Evolutionary conservation across 1,140 invertebrate genomes (phyloP), one percentile per base, ranked within the genome.

Genomic region (Antheraea pernyi): DNA sequence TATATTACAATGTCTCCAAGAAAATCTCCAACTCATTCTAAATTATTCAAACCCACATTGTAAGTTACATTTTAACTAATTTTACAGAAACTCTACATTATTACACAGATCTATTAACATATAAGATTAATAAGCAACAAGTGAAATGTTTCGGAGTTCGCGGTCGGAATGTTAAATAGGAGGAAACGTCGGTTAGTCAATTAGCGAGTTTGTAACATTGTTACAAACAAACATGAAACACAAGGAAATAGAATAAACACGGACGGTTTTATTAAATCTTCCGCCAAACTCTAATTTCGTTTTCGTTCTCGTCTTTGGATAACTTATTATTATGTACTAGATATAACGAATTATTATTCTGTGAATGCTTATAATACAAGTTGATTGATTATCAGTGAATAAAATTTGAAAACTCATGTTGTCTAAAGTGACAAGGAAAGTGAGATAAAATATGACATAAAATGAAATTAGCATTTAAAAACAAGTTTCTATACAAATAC

Each of bases 111-210:
- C 19, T 22, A 61, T 36, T 61, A 16, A 61, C 9, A 61, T 11
- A 22, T 10, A 0, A 60, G n/a, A 60, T 60, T 60, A 61, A 61
- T 61, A 61, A 61, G 60, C 60, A 61, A 61, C 60, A 61, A 22
- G 60, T 61, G 60, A 61, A 61, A 53, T 53, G 46, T 53, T 36
- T 22, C 60, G 19, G 60, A 61, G 60, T 61, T 61, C 60, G 36
- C 13, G 60, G 60, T 22, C 9, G 19, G 60, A 61, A 61, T 61
- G 60, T 61, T 61, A 61, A 61, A 36, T 36, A 61, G 60, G 19
- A 61, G 60, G 60, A 61, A 61, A n/a, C 60, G 60, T 19, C 19
- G 60, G 60, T 61, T 61, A 61, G 19, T 61, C 60, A 61, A 61
- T 61, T 61, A 61, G 13, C 11, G 19, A 61, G 60, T 61, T 61